A percentile compares a stretch with the other conserved stretches of the same genome.
phyloP scores from a whole-genome alignment of 2,797 vertebrate species.

The Picus viridis region DNA sequence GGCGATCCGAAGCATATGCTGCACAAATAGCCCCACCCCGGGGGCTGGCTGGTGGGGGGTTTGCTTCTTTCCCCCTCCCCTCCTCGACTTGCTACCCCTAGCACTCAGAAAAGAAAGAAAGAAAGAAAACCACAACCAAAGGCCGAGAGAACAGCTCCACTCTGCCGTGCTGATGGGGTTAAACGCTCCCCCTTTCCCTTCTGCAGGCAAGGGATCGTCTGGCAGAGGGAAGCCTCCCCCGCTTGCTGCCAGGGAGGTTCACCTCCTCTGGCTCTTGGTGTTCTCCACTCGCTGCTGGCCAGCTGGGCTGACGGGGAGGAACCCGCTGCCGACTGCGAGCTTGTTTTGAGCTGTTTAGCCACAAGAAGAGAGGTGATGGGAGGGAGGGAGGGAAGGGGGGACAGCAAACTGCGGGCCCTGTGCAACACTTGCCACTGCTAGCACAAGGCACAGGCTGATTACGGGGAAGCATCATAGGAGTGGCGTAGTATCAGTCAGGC shows the following conservation, averaged over 20 bases:
- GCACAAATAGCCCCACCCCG: neutral
- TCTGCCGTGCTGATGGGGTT: neutral
- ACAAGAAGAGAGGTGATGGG: neutral
- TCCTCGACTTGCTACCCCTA: neutral
- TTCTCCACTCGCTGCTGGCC: neutral
- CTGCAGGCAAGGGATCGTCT: neutral
- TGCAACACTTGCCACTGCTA: neutral
- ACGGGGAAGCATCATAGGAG: too few relatives aligned
- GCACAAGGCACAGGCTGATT: too few relatives aligned
- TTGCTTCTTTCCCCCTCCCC: neutral
- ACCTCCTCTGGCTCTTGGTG: neutral
- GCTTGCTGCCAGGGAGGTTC: neutral
- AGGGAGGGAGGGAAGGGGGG: too few relatives aligned
- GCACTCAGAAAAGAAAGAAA: neutral
- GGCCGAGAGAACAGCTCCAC: neutral
- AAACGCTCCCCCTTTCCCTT: neutral
- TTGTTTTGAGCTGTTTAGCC: neutral
- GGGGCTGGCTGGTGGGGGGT: too few relatives aligned
- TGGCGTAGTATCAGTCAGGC: too few relatives aligned
- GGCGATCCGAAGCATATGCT: neutral
- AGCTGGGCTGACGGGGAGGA: neutral
- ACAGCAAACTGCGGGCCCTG: neutral
- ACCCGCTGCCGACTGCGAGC: neutral
- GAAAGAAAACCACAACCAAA: too few relatives aligned
- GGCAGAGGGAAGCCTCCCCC: neutral